These are phyloP conservation scores for Eumaeus atala DNA, from an alignment of 1,140 invertebrate genomes.

Conservation along the genomic window DNA sequence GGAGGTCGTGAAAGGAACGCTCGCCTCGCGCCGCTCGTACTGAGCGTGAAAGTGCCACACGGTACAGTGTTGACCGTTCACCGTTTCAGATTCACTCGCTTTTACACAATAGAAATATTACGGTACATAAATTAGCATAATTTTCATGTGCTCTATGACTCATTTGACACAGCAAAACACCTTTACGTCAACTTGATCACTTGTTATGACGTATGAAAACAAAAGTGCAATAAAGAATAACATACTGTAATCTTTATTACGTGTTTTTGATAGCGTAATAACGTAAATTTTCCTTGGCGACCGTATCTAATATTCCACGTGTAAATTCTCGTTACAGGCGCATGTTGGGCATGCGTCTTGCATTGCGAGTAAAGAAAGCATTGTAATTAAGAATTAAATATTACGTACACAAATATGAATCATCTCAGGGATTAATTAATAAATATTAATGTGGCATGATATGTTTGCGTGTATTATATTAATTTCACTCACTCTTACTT, in stretches of 20 bases:
- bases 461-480: conserved; percentile 26
- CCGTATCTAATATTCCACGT: conserved; percentile 10
- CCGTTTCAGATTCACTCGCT: conserved; percentile 48
- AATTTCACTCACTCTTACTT: conserved; percentile 21
- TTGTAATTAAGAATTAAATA: conserved; percentile 15
- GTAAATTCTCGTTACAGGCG: not conserved
- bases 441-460: conserved; percentile 20
- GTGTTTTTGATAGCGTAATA: conserved; percentile 3
- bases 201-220: not conserved
- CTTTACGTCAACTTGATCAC: not conserved
- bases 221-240: not conserved
- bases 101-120: conserved; percentile 31
- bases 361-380: conserved; percentile 10
- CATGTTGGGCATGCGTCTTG: not conserved
- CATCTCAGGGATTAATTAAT: not conserved
- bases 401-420: conserved; percentile 1
- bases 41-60: conserved; percentile 60
- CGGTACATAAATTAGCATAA: conserved; percentile 17
- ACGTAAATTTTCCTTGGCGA: conserved; percentile 13
- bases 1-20: conserved; percentile 31
- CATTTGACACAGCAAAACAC: not conserved
- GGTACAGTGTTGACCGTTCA: conserved; percentile 26
- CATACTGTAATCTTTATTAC: not conserved
- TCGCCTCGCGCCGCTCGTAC: conserved; percentile 21
- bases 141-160: conserved; percentile 6